Percentiles rank a stretch among this genome's conserved stretches.
Conservation (phyloP, 1,140 invertebrate genomes). For the Propsilocerus akamusi region DNA sequence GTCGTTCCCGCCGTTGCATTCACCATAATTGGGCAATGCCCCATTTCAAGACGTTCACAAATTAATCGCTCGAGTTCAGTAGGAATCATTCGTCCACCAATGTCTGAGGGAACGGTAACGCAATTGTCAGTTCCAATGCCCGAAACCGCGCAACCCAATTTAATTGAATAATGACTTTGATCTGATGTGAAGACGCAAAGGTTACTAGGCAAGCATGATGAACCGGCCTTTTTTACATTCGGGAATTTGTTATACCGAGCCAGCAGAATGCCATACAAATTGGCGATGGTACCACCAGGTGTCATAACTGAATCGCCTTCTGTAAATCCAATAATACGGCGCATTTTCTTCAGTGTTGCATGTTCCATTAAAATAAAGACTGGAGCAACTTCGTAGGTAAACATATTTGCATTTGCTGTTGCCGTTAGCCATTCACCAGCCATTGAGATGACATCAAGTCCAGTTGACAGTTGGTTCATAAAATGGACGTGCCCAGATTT, state of each 20-base stretch:
- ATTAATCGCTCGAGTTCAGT: slow-evolving; percentile 36
- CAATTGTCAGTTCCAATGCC: slow-evolving; percentile 64
- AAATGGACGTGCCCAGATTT: slow-evolving; percentile 65
- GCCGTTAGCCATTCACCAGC: slow-evolving; percentile 91
- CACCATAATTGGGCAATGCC: slow-evolving; percentile 48
- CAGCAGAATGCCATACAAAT: slow-evolving; percentile 68
- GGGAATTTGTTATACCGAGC: slow-evolving; percentile 60
- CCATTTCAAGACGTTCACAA: slow-evolving; percentile 21
- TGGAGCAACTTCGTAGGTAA: slow-evolving; percentile 62
- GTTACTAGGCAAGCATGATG: slow-evolving; percentile 48
- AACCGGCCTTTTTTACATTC: slow-evolving; percentile 47
- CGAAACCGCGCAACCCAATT: slow-evolving; percentile 58
- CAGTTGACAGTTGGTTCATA: slow-evolving; percentile 89
- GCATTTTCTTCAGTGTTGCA: slow-evolving; percentile 37
- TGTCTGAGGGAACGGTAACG: slow-evolving; percentile 44
- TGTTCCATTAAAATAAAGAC: slow-evolving; percentile 52
- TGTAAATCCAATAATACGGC: slow-evolving; percentile 43
- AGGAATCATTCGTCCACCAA: slow-evolving; percentile 40
- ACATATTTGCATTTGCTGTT: slow-evolving; percentile 88
- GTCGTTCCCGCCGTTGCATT: slow-evolving; percentile 59
- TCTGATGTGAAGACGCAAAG: slow-evolving; percentile 52
- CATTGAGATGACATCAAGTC: slow-evolving; percentile 78
- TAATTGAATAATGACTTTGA: slow-evolving; percentile 79
- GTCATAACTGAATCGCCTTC: slow-evolving; percentile 47
- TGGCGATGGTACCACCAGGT: slow-evolving; percentile 71